Percentiles rank a stretch among this genome's conserved stretches.
Evolutionary conservation across 2,797 vertebrate genomes (phyloP).

Genomic region (Sebastes minor): DNA sequence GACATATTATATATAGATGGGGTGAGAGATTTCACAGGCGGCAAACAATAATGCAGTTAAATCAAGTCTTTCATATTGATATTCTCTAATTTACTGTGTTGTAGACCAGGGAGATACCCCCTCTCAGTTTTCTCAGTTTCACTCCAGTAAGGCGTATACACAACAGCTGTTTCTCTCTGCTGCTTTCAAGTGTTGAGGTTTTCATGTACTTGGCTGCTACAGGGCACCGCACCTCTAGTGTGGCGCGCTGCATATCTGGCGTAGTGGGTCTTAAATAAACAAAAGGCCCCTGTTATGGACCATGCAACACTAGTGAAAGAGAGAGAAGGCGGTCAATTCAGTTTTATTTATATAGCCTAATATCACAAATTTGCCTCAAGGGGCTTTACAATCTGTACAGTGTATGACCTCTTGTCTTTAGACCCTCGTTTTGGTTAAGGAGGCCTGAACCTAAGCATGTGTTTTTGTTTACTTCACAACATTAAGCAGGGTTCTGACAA

Average conservation of each 20-base stretch:
- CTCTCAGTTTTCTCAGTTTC: slow-evolving; percentile 38
- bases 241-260: slow-evolving; percentile 86
- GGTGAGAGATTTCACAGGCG: neutral
- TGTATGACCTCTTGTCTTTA: neutral
- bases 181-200: slow-evolving; percentile 86
- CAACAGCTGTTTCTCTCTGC: slow-evolving; percentile 84
- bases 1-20: neutral
- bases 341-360: neutral
- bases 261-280: slow-evolving; percentile 87
- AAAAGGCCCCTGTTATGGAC: slow-evolving; percentile 84
- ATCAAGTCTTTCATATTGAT: slow-evolving; percentile 2
- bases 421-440: neutral
- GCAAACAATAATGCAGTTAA: neutral
- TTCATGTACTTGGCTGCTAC: slow-evolving; percentile 82
- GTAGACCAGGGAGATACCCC: neutral
- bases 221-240: slow-evolving; percentile 85
- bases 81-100: slow-evolving; percentile 11
- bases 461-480: neutral
- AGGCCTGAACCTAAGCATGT: neutral
- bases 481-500: neutral
- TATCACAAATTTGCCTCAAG: neutral
- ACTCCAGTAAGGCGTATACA: slow-evolving; percentile 65
- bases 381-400: neutral
- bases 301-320: slow-evolving; percentile 67
- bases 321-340: neutral